Evolutionary conservation across 2,113 vertebrate genomes (phyloP), one percentile per base, ranked within the genome.

Genomic region (Illadopsis cleaveri): DNA sequence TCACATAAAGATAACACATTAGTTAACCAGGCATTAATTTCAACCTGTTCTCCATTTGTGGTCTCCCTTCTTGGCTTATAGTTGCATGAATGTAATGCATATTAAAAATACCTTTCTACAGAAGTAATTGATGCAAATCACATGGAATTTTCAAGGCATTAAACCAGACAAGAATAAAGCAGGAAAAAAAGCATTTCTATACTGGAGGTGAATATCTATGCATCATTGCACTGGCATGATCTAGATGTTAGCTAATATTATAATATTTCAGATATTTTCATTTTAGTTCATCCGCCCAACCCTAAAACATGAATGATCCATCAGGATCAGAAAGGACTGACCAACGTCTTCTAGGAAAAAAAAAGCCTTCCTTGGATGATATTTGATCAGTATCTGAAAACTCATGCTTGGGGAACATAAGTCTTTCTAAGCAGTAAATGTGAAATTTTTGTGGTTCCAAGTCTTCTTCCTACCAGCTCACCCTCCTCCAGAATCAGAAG

Each of bases 11-110:
- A 37, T 69, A 69, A n/a, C 28, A 45, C 27, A 72, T 64, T 76
- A 72, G 11, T 60, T 76, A 79, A n/a, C 15, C 37, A 89, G 60
- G 40, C 35, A 82, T 82, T 94, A 65, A 69, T 79, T 93, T 78
- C 42, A 58, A 47, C 11, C 30, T 71, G 13, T 54, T 93, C 56
- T 75, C 27, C 33, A 11, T 75, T 76, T 11, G 3, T 9, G 76
- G 6, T 56, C 11, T 91, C 61, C 20, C 60, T 78, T 79, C 40
- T 68, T 82, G 47, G 12, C 22, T 69, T 90, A 47, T 48, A 76
- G 51, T 82, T 65, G 16, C 3, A 19, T 71, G 14, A 89, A 64
- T n/a, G 2, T 40, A 38, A 64, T 33, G 6, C 14, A 2, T 16
- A 40, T 64, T 76, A 48, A 93, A 73, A 21, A 9, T 15, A 9